Evolutionary conservation across 2,113 vertebrate genomes (phyloP).

Genomic region (Cromileptes altivelis): DNA sequence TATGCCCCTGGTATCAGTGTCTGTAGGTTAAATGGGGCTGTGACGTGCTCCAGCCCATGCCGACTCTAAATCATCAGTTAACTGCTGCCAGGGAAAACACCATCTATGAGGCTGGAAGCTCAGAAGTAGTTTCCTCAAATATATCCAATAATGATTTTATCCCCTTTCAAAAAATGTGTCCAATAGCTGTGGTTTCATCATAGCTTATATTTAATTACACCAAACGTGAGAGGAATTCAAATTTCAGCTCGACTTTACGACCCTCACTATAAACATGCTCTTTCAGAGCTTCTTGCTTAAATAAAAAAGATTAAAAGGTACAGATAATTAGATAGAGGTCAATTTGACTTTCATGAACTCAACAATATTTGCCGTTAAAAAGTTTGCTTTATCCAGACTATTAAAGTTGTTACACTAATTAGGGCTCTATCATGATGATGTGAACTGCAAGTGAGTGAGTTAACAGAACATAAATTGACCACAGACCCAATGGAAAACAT

Average conservation of each 20-base stretch:
- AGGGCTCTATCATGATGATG: slow-evolving; percentile 13
- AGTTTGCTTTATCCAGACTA: slow-evolving; percentile 11
- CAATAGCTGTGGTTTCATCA: background rate
- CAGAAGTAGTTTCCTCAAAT: no score
- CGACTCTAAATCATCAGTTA: background rate
- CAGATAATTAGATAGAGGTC: background rate
- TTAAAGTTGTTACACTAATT: slow-evolving; percentile 28
- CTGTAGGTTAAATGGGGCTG: background rate
- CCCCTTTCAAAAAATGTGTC: no score
- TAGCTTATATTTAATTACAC: background rate
- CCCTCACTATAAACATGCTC: background rate
- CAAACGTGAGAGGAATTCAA: background rate
- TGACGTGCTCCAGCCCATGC: background rate
- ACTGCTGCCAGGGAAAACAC: background rate
- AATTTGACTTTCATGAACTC: background rate
- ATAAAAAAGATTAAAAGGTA: background rate
- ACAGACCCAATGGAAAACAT: slow-evolving; percentile 26
- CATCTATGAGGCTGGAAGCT: no score
- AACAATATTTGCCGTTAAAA: background rate
- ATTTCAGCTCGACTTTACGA: background rate
- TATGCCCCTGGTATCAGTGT: background rate
- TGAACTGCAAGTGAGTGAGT: slow-evolving; percentile 3
- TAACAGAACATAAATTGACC: slow-evolving; percentile 40
- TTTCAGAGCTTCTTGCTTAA: background rate
- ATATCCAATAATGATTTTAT: no score